These are phyloP conservation scores for Orchesella flavescens DNA, from an alignment of 2,888 invertebrate species.

Conservation along the genomic window DNA sequence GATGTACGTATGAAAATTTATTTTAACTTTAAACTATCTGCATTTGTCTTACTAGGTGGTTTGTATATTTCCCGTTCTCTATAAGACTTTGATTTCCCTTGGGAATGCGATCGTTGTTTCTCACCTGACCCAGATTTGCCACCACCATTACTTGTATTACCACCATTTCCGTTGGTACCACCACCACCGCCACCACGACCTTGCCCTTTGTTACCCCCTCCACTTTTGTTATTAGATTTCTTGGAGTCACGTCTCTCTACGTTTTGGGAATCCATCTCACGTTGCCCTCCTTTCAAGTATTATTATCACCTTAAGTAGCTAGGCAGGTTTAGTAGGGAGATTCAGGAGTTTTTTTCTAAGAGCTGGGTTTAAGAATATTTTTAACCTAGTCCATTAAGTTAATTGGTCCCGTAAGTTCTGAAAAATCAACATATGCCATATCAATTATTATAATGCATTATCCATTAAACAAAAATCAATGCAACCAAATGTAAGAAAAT, in stretches of 20 bases:
- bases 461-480: no score
- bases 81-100: conserved; percentile 49
- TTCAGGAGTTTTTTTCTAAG: conserved; percentile 2
- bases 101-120: conserved; percentile 54
- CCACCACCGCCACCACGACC: conserved; percentile 12
- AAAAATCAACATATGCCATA: neutral
- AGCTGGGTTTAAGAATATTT: conserved; percentile 7
- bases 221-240: conserved; percentile 35
- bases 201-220: conserved; percentile 28
- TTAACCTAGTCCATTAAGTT: neutral
- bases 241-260: conserved; percentile 51
- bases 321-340: neutral
- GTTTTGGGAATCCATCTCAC: conserved; percentile 50
- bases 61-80: conserved; percentile 50
- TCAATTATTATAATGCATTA: neutral
- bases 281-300: no score
- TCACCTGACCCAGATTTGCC: conserved; percentile 17
- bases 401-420: conserved; percentile 49
- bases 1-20: neutral
- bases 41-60: conserved; percentile 47
- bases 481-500: no score
- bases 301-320: neutral
- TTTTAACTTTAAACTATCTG: conserved; percentile 8
- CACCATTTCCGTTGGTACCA: neutral
- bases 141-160: conserved; percentile 14